A percentile compares a stretch with the other conserved stretches of the same genome.
These are phyloP conservation scores for Liasis olivaceus DNA, from an alignment of 2,797 vertebrate species.

Conservation along the genomic window DNA sequence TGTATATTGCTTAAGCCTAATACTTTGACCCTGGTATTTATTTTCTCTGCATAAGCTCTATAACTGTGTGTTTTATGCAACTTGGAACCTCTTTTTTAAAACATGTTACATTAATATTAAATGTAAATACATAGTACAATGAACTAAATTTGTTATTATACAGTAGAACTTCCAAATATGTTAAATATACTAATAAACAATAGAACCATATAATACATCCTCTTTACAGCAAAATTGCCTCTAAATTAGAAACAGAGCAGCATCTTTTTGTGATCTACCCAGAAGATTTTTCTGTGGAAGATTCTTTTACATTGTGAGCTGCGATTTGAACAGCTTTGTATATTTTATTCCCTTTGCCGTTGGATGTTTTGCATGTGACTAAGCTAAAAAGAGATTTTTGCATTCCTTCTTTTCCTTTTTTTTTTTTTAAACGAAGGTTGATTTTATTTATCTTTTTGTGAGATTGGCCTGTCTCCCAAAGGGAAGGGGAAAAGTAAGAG, in stretches of 20 bases:
- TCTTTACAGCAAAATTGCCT: neutral
- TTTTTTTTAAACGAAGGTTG: neutral
- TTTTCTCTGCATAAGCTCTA: neutral
- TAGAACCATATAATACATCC: neutral
- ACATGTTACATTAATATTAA: neutral
- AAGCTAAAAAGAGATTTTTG: neutral
- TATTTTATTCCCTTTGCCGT: neutral
- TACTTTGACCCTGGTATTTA: neutral
- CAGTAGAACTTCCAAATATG: neutral
- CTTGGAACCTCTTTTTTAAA: neutral
- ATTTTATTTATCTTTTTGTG: neutral
- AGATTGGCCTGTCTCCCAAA: neutral
- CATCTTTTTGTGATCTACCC: neutral
- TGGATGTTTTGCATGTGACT: neutral
- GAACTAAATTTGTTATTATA: neutral
- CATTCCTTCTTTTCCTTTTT: neutral
- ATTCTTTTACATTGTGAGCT: neutral
- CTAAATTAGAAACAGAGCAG: neutral
- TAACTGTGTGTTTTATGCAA: neutral
- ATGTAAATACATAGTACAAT: neutral
- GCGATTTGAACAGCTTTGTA: neutral
- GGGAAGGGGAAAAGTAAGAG: neutral
- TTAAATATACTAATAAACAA: neutral
- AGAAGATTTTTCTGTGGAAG: neutral
- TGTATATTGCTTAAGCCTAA: neutral